Evolutionary conservation across 2,797 vertebrate species (phyloP), one percentile per base, ranked within the genome.

Genomic region (Cossypha dichroa): DNA sequence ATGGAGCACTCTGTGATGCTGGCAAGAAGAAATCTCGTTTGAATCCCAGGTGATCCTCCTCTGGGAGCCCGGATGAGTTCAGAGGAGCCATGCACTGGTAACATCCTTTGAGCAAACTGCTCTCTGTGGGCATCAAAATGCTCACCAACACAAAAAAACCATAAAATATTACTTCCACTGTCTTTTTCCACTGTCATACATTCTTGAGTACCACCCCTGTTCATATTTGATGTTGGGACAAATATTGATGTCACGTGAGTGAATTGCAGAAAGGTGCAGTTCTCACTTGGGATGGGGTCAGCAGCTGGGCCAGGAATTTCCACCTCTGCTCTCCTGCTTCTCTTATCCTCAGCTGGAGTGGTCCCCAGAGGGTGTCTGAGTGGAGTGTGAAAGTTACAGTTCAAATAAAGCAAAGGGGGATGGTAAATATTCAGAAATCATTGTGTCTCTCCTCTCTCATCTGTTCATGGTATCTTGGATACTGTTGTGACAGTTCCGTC

Each of bases 211-310:
- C 62, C 25, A 28, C 19, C 14, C 6, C 0, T 0, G 16, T 59
- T 89, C 59, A 17, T 58, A 59, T 31, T 7, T 49, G 40, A 56
- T 46, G 45, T 5, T 46, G 48, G 13, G n/a, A 64, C 84, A 69
- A 63, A 77, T 28, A 74, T 11, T 26, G 59, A 59, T 11, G 15
- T 64, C 60, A 49, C 78, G 20, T 26, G 45, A 70, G 31, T 15
- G 55, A 36, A 63, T 41, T 56, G 21, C 33, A 59, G 58, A 73
- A 76, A 15, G 49, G 4, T 6, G 2, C 31, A 62, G 49, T 36
- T 23, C 62, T 54, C 55, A 23, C 17, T 73, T 54, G n/a, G 34
- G 0, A 0, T 0, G 0, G 36, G 0, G 36, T 8, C 36, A 62
- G 78, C n/a, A 87, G 23, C 21, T 29, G n/a, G 29, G 58, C 13